A percentile compares a stretch with the other conserved stretches of the same genome.
Evolutionary conservation across 1,140 invertebrate species (phyloP).

Genomic region (Triops cancriformis): DNA sequence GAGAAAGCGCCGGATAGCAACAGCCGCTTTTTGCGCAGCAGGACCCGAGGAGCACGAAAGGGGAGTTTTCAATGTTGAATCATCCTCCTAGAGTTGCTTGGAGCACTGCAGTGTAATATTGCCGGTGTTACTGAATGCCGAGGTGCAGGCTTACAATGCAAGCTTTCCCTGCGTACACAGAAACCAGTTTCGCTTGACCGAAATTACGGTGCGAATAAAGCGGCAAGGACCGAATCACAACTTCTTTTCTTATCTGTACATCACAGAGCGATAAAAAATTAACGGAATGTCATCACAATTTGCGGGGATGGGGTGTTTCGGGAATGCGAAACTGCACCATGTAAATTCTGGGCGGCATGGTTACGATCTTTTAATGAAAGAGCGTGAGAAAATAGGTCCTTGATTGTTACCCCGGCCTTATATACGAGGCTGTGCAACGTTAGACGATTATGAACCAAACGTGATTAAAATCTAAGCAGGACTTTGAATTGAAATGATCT

Average conservation of each 20-base stretch:
- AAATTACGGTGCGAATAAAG: too few species aligned
- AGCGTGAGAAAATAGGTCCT: not conserved
- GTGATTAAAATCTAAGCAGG: slow-evolving; percentile 1
- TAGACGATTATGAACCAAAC: not conserved
- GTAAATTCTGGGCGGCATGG: not conserved
- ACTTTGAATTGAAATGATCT: not conserved
- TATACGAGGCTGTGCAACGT: not conserved
- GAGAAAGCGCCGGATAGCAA: not conserved
- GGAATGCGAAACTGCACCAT: not conserved
- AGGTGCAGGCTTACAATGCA: too few species aligned
- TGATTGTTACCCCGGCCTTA: not conserved
- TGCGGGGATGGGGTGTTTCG: not conserved
- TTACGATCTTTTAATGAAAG: not conserved
- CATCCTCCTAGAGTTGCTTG: not conserved
- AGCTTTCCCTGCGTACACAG: too few species aligned
- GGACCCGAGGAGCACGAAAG: not conserved
- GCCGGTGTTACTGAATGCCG: too few species aligned
- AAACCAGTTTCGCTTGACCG: too few species aligned
- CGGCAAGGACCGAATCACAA: too few species aligned
- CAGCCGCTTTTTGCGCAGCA: not conserved
- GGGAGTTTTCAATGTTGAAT: not conserved
- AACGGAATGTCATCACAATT: not conserved
- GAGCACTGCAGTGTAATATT: too few species aligned
- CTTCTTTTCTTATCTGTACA: too few species aligned
- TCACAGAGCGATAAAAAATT: not conserved